Evolutionary conservation across 2,797 vertebrate species (phyloP).

Genomic region (Oceanodroma leucorhoa): DNA sequence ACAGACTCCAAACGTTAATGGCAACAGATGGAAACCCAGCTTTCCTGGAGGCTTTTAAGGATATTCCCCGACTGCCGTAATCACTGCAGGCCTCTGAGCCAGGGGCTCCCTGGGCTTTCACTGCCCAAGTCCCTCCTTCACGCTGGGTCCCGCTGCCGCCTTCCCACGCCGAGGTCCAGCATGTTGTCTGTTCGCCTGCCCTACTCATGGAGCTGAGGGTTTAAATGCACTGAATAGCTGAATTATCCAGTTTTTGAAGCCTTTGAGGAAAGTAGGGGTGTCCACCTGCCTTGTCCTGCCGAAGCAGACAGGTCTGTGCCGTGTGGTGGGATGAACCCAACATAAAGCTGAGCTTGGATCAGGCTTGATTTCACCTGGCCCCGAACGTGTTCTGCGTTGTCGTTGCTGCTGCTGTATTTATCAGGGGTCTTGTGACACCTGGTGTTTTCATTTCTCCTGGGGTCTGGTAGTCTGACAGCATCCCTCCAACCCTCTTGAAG

Average conservation of each 20-base stretch:
- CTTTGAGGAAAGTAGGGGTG: background rate
- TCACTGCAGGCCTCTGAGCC: background rate
- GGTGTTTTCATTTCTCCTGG: background rate
- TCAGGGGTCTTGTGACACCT: background rate
- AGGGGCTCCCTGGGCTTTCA: background rate
- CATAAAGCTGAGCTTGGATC: background rate
- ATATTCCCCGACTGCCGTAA: background rate
- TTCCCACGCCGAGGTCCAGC: accelerated
- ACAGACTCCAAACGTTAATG: accelerated
- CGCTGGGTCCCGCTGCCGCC: accelerated
- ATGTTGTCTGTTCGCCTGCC: background rate
- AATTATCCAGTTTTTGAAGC: background rate
- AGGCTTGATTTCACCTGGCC: background rate
- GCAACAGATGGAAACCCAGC: background rate
- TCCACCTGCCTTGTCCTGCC: background rate
- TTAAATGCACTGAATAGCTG: background rate
- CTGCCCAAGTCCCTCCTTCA: accelerated
- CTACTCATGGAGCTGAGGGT: accelerated
- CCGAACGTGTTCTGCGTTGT: background rate
- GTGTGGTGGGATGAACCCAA: accelerated
- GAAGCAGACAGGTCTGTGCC: background rate
- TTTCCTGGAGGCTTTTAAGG: background rate
- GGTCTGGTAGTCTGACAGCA: background rate
- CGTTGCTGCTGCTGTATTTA: background rate
- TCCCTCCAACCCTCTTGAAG: background rate